Evolutionary conservation across 2,797 vertebrate species (phyloP).

Genomic region (Microcaecilia unicolor): DNA sequence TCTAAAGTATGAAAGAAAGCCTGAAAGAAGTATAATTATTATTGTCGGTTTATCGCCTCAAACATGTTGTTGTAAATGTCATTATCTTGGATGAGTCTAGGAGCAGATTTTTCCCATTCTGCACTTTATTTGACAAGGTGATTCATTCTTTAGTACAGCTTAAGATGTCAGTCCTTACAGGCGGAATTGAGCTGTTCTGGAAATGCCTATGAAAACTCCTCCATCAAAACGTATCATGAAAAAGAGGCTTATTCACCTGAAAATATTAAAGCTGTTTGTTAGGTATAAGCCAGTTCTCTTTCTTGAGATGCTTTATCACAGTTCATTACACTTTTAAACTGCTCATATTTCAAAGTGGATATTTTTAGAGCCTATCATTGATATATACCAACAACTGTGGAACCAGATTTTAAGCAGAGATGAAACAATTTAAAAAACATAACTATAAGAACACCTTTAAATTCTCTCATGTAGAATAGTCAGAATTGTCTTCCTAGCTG

Average conservation of each 20-base stretch:
- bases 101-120: slow-evolving; percentile 55
- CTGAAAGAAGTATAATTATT: slow-evolving; percentile 57
- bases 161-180: slow-evolving; percentile 47
- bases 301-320: slow-evolving; percentile 33
- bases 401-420: no score
- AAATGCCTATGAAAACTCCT: slow-evolving; percentile 38
- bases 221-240: slow-evolving; percentile 48
- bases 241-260: slow-evolving; percentile 41
- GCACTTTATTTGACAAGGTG: slow-evolving; percentile 57
- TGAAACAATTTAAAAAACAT: no score
- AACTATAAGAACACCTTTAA: no score
- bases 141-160: slow-evolving; percentile 51
- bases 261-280: slow-evolving; percentile 41
- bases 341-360: no score
- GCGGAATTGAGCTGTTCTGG: slow-evolving; percentile 42
- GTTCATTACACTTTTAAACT: no score
- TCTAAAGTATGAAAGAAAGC: slow-evolving; percentile 41
- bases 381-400: no score
- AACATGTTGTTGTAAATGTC: slow-evolving; percentile 52
- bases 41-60: slow-evolving; percentile 50
- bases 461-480: no score
- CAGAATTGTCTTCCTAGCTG: no score
- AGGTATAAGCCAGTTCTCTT: slow-evolving; percentile 38
- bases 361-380: no score
- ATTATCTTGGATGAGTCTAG: slow-evolving; percentile 54